Evolutionary conservation across 2,888 invertebrate genomes (phyloP).

Genomic region (Palloptera scutellata): DNA sequence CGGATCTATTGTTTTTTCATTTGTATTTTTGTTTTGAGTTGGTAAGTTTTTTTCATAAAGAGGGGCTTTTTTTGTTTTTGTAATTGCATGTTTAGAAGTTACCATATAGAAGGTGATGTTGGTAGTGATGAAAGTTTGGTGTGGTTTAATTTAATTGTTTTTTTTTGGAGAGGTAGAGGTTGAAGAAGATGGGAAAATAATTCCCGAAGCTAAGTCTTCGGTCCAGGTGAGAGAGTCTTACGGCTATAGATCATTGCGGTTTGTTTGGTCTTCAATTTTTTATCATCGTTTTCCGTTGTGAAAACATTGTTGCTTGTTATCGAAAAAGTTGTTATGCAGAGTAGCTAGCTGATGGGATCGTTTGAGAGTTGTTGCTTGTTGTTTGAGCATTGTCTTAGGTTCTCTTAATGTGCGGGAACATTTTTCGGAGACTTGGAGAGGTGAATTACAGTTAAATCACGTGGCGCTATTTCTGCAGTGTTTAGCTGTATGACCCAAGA

Average conservation of each 20-base stretch:
- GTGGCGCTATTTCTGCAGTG: conserved; percentile 18
- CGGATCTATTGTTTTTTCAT: too few species aligned
- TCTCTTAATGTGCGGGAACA: conserved; percentile 17
- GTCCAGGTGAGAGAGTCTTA: too few species aligned
- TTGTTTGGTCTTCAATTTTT: too few species aligned
- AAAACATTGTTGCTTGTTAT: too few species aligned
- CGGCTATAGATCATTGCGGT: too few species aligned
- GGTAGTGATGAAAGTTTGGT: background rate
- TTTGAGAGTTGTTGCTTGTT: background rate
- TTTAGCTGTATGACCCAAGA: conserved; percentile 33
- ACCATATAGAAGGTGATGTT: background rate
- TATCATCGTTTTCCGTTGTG: too few species aligned
- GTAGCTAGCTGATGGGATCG: too few species aligned
- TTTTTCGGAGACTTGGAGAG: conserved; percentile 17
- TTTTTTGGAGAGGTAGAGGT: background rate
- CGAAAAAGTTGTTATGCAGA: too few species aligned
- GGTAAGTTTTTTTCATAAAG: too few species aligned
- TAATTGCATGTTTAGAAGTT: conserved; percentile 6
- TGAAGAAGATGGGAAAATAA: too few species aligned
- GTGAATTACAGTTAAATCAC: conserved; percentile 24
- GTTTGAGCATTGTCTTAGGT: background rate
- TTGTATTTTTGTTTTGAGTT: too few species aligned
- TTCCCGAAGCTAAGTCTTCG: too few species aligned
- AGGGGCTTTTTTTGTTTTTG: background rate
- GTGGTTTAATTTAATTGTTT: background rate